These are phyloP conservation scores for Melinaea menophilus DNA, from an alignment of 2,888 invertebrate genomes.

Conservation along the genomic window DNA sequence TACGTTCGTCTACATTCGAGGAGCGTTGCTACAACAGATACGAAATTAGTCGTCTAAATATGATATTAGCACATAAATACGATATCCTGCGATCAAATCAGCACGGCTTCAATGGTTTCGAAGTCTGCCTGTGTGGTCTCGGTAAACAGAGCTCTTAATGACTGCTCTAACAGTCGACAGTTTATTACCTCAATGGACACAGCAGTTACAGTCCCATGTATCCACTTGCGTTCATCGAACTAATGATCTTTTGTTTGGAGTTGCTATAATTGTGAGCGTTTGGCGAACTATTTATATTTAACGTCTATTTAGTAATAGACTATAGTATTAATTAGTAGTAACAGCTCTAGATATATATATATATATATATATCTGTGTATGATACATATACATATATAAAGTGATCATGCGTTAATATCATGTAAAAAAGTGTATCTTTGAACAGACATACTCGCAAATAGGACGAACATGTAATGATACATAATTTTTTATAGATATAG, in stretches of 20 bases:
- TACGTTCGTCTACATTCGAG: slow-evolving; percentile 18
- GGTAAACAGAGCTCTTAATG: slow-evolving; percentile 74
- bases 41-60: slow-evolving; percentile 45
- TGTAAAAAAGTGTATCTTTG: no score
- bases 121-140: slow-evolving; percentile 71
- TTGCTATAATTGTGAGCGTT: slow-evolving; percentile 8
- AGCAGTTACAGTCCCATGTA: slow-evolving; percentile 56
- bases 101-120: slow-evolving; percentile 59
- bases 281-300: not conserved
- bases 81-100: slow-evolving; percentile 72
- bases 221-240: slow-evolving; percentile 50
- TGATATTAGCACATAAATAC: slow-evolving; percentile 64
- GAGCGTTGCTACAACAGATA: slow-evolving; percentile 19
- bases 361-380: no score
- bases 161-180: slow-evolving; percentile 63
- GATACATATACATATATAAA: no score
- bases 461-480: no score
- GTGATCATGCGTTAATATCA: no score
- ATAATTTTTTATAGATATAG: not conserved
- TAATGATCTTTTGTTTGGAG: slow-evolving; percentile 36
- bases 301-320: no score
- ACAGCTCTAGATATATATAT: no score
- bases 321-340: no score
- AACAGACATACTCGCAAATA: no score
- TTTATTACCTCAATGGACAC: slow-evolving; percentile 70